Evolutionary conservation across 2,888 invertebrate genomes (phyloP), one percentile per base, ranked within the genome.

Genomic region (Oscheius sp.): DNA sequence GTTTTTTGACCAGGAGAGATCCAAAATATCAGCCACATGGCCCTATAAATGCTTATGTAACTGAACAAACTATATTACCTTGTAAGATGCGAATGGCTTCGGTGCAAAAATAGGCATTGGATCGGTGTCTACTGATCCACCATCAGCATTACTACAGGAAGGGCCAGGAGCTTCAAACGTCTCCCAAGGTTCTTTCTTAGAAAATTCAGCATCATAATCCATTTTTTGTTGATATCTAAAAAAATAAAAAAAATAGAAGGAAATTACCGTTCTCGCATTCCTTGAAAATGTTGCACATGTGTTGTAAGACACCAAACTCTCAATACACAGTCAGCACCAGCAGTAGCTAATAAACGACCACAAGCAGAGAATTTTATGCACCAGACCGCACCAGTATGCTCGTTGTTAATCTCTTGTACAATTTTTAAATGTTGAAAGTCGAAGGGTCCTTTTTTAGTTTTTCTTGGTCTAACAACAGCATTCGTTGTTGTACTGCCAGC

Each of bases 341-440:
- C 98, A 0, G 97, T 97, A 29, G 98, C 98, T 85, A 99, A 90
- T 76, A 99, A 91, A 16, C 96, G 75, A n/a, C 83, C 83, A 90
- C 97, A 98, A 72, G 93, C 93, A 72, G 96, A 96, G 90, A 97
- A 98, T 90, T 96, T 96, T 94, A 98, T 96, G 88, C 96, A 96
- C 98, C 98, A 99, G 83, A 99, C 95, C 0, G 98, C 95, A 58
- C 91, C 91, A 13, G 93, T 92, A 89, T 96, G 95, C 73, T 93
- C 94, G 0, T 93, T 93, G 74, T 92, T 93, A 84, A 95, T 91
- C 87, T 94, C 95, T 83, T 91, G 91, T 2, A 70, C 59, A 16
- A 70, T 59, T 43, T 95, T 93, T 27, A 97, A 91, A 80, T 93
- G 93, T 64, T 95, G 94, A 89, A 98, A 98, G 90, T 99, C 97